Conservation (phyloP, 2,888 invertebrate genomes). For the Falcaria lacertinaria region DNA sequence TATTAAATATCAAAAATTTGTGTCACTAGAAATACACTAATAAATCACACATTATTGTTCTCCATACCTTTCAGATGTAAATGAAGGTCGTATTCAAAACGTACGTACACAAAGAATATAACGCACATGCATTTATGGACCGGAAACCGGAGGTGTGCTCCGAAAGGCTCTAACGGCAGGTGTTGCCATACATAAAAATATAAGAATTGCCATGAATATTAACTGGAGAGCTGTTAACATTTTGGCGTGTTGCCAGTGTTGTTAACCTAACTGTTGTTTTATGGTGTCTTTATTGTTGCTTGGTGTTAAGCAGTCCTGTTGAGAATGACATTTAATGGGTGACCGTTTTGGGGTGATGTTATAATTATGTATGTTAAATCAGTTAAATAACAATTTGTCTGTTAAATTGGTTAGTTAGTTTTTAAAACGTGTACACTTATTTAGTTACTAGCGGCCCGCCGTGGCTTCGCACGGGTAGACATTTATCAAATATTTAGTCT, state of each 20-base stretch:
- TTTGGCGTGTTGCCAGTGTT: background rate
- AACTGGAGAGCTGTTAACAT: background rate
- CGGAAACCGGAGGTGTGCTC: constrained; percentile 4
- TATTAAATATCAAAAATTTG: no score
- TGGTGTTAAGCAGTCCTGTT: background rate
- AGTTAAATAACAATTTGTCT: background rate
- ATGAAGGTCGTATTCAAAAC: background rate
- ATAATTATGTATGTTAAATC: no score
- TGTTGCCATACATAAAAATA: background rate
- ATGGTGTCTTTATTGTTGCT: background rate
- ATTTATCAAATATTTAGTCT: no score
- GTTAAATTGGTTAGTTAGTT: background rate
- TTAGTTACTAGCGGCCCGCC: no score
- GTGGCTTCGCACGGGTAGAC: no score
- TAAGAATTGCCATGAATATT: background rate
- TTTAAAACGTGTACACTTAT: no score
- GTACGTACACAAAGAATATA: background rate
- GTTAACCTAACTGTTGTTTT: background rate
- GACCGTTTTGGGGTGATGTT: background rate
- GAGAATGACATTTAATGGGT: no score
- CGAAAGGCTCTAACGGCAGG: background rate
- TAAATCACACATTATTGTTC: no score
- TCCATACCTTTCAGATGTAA: no score
- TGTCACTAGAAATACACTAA: no score
- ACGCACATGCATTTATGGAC: background rate